A percentile compares a stretch with the other conserved stretches of the same genome.
These are phyloP conservation scores for Rhyzopertha dominica DNA, from an alignment of 1,140 invertebrate species.

Conservation along the genomic window DNA sequence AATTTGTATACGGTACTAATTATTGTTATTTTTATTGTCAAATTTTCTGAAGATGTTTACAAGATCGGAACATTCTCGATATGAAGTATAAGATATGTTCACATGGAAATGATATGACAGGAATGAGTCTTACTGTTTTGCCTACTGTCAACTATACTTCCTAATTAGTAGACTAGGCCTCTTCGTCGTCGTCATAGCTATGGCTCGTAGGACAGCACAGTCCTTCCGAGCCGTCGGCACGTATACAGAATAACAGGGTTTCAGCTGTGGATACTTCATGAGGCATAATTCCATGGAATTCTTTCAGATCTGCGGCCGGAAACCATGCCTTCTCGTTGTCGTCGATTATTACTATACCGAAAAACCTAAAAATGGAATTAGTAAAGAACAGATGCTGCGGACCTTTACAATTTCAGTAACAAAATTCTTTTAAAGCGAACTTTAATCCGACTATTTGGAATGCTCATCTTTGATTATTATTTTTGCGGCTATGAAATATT, in stretches of 20 bases:
- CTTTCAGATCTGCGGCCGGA: slow-evolving; percentile 78
- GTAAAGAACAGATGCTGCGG: no score
- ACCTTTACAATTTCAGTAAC: no score
- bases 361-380: slow-evolving; percentile 57
- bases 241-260: slow-evolving; percentile 76
- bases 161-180: slow-evolving; percentile 14
- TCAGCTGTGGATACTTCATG: slow-evolving; percentile 75
- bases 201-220: slow-evolving; percentile 72
- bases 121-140: no score
- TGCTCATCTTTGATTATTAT: background rate
- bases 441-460: background rate
- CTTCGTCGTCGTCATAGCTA: slow-evolving; percentile 58
- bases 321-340: slow-evolving; percentile 91
- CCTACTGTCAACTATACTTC: no score
- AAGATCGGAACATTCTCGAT: no score
- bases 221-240: slow-evolving; percentile 74
- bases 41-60: no score
- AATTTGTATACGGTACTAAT: no score
- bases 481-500: no score
- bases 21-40: no score
- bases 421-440: no score
- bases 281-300: slow-evolving; percentile 79
- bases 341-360: slow-evolving; percentile 75
- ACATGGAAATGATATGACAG: no score
- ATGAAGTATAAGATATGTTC: no score